These are phyloP conservation scores for Chrysomallon squamiferum DNA, from an alignment of 1,140 invertebrate species.

Conservation along the genomic window DNA sequence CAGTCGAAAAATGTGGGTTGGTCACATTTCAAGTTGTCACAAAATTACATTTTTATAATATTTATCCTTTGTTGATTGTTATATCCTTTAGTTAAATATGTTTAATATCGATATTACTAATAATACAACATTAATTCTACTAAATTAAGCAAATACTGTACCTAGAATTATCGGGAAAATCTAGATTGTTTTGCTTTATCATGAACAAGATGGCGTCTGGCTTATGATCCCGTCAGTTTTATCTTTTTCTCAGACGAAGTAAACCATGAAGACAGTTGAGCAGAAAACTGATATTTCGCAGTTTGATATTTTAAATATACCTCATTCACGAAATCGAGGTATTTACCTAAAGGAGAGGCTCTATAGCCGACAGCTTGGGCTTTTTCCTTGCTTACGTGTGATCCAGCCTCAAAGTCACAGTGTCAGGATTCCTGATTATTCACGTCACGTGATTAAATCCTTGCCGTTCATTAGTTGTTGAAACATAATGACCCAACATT, in stretches of 20 bases:
- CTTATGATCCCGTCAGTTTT: background rate
- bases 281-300: background rate
- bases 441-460: constrained; percentile 3
- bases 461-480: background rate
- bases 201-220: constrained; percentile 3
- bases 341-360: background rate
- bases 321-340: background rate
- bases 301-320: background rate
- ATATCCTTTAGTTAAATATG: too few relatives aligned
- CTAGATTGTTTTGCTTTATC: constrained; percentile 5
- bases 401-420: constrained; percentile 6
- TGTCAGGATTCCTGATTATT: constrained; percentile 9
- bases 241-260: background rate
- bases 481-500: background rate
- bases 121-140: too few relatives aligned
- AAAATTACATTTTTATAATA: too few relatives aligned
- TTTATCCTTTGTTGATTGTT: too few relatives aligned
- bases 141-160: too few relatives aligned
- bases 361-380: background rate
- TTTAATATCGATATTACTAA: too few relatives aligned
- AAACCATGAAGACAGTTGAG: background rate
- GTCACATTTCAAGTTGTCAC: too few relatives aligned
- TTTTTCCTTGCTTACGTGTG: constrained; percentile 7
- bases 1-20: too few relatives aligned
- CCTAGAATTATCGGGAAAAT: too few relatives aligned